Evolutionary conservation across 1,140 invertebrate species (phyloP).

Genomic region (Tetramorium alpestre): DNA sequence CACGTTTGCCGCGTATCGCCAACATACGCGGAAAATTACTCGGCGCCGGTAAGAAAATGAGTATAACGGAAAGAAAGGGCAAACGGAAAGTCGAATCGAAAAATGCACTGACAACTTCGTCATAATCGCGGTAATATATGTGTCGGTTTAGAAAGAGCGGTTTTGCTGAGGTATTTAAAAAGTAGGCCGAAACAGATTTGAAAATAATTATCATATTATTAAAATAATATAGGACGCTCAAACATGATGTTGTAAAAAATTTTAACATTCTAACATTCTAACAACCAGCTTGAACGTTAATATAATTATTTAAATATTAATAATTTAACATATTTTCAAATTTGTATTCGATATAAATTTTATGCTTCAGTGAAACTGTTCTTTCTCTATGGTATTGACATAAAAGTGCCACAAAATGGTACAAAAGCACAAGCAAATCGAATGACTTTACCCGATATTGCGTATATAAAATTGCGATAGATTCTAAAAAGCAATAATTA

Average conservation of each 20-base stretch:
- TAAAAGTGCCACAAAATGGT: not conserved
- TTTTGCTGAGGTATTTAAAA: too few relatives aligned
- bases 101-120: not conserved
- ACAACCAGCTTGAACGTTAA: too few relatives aligned
- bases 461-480: not conserved
- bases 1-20: constrained; percentile 47
- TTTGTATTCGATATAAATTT: too few relatives aligned
- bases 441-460: not conserved
- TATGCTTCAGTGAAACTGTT: too few relatives aligned
- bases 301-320: too few relatives aligned
- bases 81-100: not conserved
- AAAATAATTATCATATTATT: too few relatives aligned
- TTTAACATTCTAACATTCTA: too few relatives aligned
- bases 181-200: too few relatives aligned
- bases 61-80: not conserved
- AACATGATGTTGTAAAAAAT: too few relatives aligned
- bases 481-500: not conserved
- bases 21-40: constrained; percentile 51
- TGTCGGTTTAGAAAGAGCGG: too few relatives aligned
- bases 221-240: too few relatives aligned
- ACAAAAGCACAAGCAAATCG: not conserved
- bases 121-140: constrained; percentile 30
- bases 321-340: too few relatives aligned
- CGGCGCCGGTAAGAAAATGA: constrained; percentile 1
- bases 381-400: not conserved